Percentiles rank a stretch among this genome's conserved stretches.
Conservation (phyloP, 2,888 invertebrate genomes). For the Eupeodes luniger region DNA sequence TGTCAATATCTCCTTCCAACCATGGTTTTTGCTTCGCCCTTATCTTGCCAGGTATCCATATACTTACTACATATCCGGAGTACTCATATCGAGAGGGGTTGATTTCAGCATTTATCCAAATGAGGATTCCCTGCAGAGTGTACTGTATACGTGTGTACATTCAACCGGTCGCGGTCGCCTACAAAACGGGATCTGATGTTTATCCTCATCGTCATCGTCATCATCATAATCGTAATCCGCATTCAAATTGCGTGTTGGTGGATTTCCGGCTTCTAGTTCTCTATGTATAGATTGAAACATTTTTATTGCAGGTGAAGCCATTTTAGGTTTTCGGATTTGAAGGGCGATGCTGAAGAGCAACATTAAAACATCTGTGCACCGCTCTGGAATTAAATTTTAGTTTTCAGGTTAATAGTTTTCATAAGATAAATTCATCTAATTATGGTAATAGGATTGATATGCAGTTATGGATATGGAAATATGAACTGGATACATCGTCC, state of each 20-base stretch:
- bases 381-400: constrained; percentile 53
- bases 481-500: not conserved
- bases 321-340: not conserved
- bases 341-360: not conserved
- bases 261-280: constrained; percentile 48
- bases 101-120: constrained; percentile 45
- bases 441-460: constrained; percentile 36
- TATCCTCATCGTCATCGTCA: not conserved
- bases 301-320: not conserved
- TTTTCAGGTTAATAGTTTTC: constrained; percentile 61
- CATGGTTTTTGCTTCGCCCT: constrained; percentile 13
- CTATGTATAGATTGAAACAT: not conserved
- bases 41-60: not conserved
- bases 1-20: constrained; percentile 69
- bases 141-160: not conserved
- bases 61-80: constrained; percentile 17
- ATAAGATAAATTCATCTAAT: constrained; percentile 56
- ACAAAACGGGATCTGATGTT: constrained; percentile 14
- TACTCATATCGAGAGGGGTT: constrained; percentile 7
- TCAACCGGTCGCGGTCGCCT: constrained; percentile 17
- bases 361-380: constrained; percentile 51
- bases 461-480: not conserved
- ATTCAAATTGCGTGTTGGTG: constrained; percentile 24
- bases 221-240: not conserved
- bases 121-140: constrained; percentile 26